Evolutionary conservation across 1,140 invertebrate species (phyloP), one percentile per base, ranked within the genome.

Genomic region (Adelges cooleyi): DNA sequence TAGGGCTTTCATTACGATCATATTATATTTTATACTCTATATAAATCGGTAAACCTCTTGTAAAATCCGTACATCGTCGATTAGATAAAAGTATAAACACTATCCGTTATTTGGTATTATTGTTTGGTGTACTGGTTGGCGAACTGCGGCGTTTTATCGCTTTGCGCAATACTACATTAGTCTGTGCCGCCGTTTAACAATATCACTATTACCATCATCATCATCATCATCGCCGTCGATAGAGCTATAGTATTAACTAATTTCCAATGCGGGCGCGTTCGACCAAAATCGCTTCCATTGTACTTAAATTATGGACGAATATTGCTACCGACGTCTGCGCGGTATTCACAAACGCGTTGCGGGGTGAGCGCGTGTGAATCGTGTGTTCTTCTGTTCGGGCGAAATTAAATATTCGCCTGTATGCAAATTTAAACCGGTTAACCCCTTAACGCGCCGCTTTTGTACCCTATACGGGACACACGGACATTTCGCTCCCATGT

Each of bases 381-480:
- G 36, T 38, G 36, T 38, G 6, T 8, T 8, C 13, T 38, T 38
- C 38, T 22, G 40, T 40, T 29, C 18, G 56, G 15, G 17, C 29
- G 17, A 22, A 44, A 13, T 27, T 46, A 46, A 48, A 62, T 62
- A 48, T 62, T 59, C 40, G 54, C 54, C 42, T 5, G 29, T 59
- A 62, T 62, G 56, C 56, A 62, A 62, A 62, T 62, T 33, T 33
- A 62, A 48, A 62, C 56, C 56, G 56, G 56, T 62, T 62, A 62
- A 62, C 56, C 56, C 56, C 44, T 17, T 6, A 33, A 33, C 29
- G 29, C 11, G 4, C 44, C 44, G 42, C 40, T 40, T 23, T 17
- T 27, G 20, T 44, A 27, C 54, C 54, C 40, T 59, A 42, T 59
- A 42, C 56, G 56, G 42, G 56, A 29, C 53, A 17, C 38, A 11